Base-by-base conservation (phyloP, 1,140 invertebrate species). In the Zeugodacus cucurbitae region DNA sequence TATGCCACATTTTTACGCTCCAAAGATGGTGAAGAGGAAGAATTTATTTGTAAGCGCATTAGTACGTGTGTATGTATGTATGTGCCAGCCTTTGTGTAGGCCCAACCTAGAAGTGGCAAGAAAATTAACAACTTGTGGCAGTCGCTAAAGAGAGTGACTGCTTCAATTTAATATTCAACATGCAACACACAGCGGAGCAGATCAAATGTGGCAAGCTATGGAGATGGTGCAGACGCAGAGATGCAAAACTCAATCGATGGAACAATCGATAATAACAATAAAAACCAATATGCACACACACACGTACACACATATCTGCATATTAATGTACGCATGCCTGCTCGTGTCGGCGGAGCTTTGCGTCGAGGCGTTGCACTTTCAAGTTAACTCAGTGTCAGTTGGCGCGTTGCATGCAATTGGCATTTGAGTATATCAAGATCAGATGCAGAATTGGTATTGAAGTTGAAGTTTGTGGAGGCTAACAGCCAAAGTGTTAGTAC, bases 361-460 rank as follows among this genome's bases (percentile, higher is more conserved):
- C 37, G 74, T 22, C 74, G 22, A 44, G 41, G n/a, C 74, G 74
- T 48, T 44, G 41, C 74, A 26, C 29, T 48, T 44, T 82, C 41
- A 82, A 82, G n/a, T 82, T 82, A 37, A 74, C 67, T 74, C 20
- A 82, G 22, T 82, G 74, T 82, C 74, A 82, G 74, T 82, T 82
- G 29, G 41, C 26, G 74, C 74, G n/a, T 82, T 82, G 74, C 74
- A 82, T 48, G 74, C 74, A 48, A 82, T 48, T 48, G 74, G 74
- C 74, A 82, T 82, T 82, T 82, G 67, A 44, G 74, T 82, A 37
- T 82, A 82, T 82, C 74, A 82, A 82, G 74, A 82, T 82, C 74
- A 82, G 41, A 82, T 82, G 48, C 41, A 37, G 48, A 82, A 54
- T 82, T 29, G 44, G 74, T 26, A 82, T 82, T 54, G 74, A 82